These are phyloP conservation scores for Cataglyphis livida DNA, from an alignment of 2,888 invertebrate species.

Conservation along the genomic window DNA sequence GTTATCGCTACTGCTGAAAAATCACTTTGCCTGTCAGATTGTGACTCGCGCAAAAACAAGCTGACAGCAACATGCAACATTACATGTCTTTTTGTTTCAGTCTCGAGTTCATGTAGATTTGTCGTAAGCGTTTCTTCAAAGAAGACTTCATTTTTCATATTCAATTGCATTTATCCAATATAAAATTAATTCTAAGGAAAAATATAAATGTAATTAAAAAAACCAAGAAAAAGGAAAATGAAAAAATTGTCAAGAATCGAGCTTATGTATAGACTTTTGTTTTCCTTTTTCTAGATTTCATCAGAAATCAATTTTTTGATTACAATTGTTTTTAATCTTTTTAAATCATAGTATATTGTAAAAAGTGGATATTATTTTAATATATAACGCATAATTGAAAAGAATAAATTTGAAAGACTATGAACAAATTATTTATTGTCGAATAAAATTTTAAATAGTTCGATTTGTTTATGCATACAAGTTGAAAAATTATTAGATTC, in stretches of 20 bases:
- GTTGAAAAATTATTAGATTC: background rate
- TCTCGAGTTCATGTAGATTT: background rate
- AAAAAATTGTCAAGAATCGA: background rate
- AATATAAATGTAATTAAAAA: background rate
- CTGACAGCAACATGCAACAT: conserved; percentile 45
- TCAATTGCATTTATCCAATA: background rate
- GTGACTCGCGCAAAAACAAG: background rate
- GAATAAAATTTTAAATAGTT: background rate
- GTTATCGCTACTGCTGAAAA: conserved; percentile 78
- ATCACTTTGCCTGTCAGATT: conserved; percentile 65
- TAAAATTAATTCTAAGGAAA: background rate
- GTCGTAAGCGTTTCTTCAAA: background rate
- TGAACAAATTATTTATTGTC: background rate
- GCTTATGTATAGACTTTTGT: background rate
- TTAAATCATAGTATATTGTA: background rate
- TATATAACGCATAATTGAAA: background rate
- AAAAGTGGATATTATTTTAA: background rate
- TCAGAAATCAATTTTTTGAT: background rate
- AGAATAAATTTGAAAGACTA: background rate
- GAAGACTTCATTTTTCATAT: background rate
- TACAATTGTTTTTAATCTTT: background rate
- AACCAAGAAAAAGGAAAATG: too few species aligned
- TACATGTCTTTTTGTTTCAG: background rate
- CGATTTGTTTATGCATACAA: background rate
- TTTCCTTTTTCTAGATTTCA: conserved; percentile 3